A percentile compares a stretch with the other conserved stretches of the same genome.
Evolutionary conservation across 2,797 vertebrate genomes (phyloP).

Genomic region (Odontamblyopus lacepedii): DNA sequence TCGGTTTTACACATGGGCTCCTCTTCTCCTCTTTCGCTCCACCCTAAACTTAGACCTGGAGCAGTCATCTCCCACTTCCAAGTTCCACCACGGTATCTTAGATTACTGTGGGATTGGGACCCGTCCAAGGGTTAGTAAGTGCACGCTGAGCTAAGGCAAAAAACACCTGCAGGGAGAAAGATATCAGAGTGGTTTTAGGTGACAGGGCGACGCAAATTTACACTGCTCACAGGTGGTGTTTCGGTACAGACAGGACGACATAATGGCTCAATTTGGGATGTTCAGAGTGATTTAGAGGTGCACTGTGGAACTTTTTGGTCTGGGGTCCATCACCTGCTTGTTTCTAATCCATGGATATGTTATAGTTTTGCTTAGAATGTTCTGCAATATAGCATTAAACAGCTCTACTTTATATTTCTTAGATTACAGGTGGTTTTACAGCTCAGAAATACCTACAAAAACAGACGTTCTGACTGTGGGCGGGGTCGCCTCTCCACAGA

Average conservation of each 20-base stretch:
- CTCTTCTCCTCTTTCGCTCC: conserved; percentile 65
- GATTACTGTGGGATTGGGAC: conserved; percentile 50
- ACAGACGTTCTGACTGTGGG: too few relatives aligned
- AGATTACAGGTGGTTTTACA: too few relatives aligned
- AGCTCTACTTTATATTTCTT: too few relatives aligned
- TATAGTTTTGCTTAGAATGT: too few relatives aligned
- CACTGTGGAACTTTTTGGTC: too few relatives aligned
- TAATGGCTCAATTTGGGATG: not conserved
- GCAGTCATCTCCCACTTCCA: conserved; percentile 67
- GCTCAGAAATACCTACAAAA: too few relatives aligned
- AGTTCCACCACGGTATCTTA: conserved; percentile 49
- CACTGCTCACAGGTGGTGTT: conserved; percentile 8
- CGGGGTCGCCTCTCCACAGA: too few relatives aligned
- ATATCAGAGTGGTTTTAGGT: not conserved
- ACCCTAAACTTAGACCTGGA: conserved; percentile 71
- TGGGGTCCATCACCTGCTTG: too few relatives aligned
- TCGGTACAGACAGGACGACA: not conserved
- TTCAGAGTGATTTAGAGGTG: not conserved
- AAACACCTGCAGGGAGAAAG: conserved; percentile 53
- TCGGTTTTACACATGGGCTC: conserved; percentile 18
- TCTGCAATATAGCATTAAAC: too few relatives aligned
- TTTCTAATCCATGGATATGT: too few relatives aligned
- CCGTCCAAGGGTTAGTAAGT: conserved; percentile 59
- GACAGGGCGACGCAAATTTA: not conserved
- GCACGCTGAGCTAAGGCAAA: conserved; percentile 34